Evolutionary conservation across 2,797 vertebrate genomes (phyloP).

Genomic region (Hippopotamyrus pictus): DNA sequence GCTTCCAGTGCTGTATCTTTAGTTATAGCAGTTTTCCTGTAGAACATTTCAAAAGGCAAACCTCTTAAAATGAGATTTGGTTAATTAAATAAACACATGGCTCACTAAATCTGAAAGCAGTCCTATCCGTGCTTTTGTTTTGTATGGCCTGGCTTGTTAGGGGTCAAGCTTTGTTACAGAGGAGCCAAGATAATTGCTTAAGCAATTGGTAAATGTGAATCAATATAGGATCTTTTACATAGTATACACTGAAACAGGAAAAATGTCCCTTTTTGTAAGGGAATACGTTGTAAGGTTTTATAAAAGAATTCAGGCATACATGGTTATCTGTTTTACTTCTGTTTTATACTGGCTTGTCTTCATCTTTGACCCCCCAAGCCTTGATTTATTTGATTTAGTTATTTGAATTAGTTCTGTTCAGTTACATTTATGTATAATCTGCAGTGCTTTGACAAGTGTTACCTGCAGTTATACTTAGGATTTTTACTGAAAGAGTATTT

Average conservation of each 20-base stretch:
- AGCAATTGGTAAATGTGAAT: conserved; percentile 2
- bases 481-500: neutral
- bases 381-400: neutral
- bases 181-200: conserved; percentile 7
- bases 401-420: neutral
- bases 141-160: neutral
- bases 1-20: neutral
- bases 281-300: neutral
- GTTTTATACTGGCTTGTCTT: neutral
- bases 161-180: neutral
- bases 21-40: neutral
- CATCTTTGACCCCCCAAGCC: neutral
- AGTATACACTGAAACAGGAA: neutral
- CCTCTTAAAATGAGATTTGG: neutral
- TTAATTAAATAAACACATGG: neutral
- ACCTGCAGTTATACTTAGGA: neutral
- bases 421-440: conserved; percentile 3
- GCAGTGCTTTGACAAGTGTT: neutral
- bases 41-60: neutral
- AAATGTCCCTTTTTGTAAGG: neutral
- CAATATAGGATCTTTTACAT: neutral
- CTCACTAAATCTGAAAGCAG: neutral
- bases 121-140: neutral
- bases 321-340: neutral
- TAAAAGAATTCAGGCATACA: neutral